Evolutionary conservation across 1,140 invertebrate genomes (phyloP), one percentile per base, ranked within the genome.

Genomic region (Apolygus lucorum): DNA sequence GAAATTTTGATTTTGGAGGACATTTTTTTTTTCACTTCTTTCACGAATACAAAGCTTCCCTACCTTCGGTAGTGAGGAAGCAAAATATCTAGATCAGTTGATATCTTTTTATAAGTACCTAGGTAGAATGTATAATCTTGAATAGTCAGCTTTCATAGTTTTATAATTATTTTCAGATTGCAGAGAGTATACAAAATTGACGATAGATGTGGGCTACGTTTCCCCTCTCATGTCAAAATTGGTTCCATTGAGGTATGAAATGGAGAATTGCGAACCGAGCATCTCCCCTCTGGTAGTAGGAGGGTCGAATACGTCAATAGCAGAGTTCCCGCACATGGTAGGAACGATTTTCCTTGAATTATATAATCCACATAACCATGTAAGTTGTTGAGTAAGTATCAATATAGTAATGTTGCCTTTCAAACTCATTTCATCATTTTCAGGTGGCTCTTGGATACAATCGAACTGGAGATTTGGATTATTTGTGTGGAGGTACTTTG

Each of bases 251-350:
- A 65, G 21, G 24, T 26, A 63, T 2, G 25, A 42, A 17, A 64
- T 65, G 62, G 68, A 70, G 17, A 67, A 59, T 25, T 70, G 69
- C 25, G 28, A 34, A 4, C 69, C 69, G 22, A 59, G 25, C 11
- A 27, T 71, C 25, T 62, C 17, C 29, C 71, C 72, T 22, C 68
- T 74, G 1, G 83, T 85, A 52, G 82, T 85, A 28, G 83, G 83
- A n/a, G 83, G 82, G 2, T 78, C 75, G n/a, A 74, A 78, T 25
- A 80, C 82, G 0, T 70, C 74, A 1, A 74, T 76, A 25, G 79
- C 76, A 13, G 82, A 86, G 70, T 87, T 85, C 73, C 84, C 85
- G 1, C 85, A 86, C 71, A 85, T 86, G 84, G 83, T 82, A 75
- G 77, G 76, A 72, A 42, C 4, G 17, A 42, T 42, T 42, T 42